These are phyloP conservation scores for Thalassoma bifasciatum DNA, from an alignment of 2,113 vertebrate genomes.

Conservation along the genomic window DNA sequence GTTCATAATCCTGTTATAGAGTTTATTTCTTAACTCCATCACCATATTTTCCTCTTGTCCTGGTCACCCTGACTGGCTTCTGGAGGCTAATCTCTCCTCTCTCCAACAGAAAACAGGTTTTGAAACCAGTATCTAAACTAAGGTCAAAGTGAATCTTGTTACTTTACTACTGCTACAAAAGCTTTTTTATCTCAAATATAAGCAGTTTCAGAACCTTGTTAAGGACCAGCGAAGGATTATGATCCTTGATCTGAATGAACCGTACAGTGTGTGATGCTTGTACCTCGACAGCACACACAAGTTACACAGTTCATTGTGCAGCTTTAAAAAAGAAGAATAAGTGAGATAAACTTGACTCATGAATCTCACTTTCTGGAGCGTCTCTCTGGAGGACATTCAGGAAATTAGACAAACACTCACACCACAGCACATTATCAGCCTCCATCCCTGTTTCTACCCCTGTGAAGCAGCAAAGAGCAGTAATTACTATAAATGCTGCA, in stretches of 20 bases:
- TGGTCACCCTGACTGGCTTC: too few species aligned
- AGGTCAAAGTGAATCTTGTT: background rate
- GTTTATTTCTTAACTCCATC: too few species aligned
- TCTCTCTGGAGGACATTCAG: slow-evolving; percentile 21
- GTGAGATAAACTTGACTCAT: slow-evolving; percentile 15
- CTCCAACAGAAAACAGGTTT: too few species aligned
- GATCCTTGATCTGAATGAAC: slow-evolving; percentile 1
- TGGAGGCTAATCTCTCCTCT: too few species aligned
- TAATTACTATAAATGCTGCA: slow-evolving; percentile 64
- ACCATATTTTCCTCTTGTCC: too few species aligned
- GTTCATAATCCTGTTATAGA: too few species aligned
- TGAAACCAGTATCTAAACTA: too few species aligned
- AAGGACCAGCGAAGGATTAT: slow-evolving; percentile 4
- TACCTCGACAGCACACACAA: slow-evolving; percentile 1
- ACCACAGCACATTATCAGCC: slow-evolving; percentile 32
- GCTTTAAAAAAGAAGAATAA: slow-evolving; percentile 5
- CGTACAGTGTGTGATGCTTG: background rate
- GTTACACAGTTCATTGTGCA: slow-evolving; percentile 14
- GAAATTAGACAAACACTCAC: slow-evolving; percentile 45
- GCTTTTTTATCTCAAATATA: background rate
- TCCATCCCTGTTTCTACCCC: slow-evolving; percentile 33
- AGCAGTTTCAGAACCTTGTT: slow-evolving; percentile 7
- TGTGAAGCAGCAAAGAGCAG: slow-evolving; percentile 51
- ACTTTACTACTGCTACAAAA: background rate
- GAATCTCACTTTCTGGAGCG: slow-evolving; percentile 29